A percentile compares a stretch with the other conserved stretches of the same genome.
These are phyloP conservation scores for Cyphomyrus discorhynchus DNA, from an alignment of 2,113 vertebrate species.

Conservation along the genomic window DNA sequence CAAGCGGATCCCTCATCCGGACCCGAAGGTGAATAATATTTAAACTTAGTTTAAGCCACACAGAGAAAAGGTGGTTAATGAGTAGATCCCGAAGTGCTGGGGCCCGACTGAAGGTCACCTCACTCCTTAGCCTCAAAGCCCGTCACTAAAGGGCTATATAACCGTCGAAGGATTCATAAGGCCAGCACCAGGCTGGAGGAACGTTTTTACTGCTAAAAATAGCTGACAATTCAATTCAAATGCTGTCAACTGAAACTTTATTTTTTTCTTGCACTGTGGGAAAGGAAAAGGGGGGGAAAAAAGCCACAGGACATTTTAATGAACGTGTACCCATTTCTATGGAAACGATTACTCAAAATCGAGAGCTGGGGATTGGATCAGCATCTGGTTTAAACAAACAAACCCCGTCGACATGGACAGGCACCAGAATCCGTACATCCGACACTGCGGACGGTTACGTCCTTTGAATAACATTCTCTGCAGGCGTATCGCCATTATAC, in stretches of 20 bases:
- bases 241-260: constrained; percentile 26
- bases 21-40: background rate
- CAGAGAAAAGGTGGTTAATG: constrained; percentile 4
- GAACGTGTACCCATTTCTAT: background rate
- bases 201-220: constrained; percentile 26
- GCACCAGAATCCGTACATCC: background rate
- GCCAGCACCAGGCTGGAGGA: constrained; percentile 4
- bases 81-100: background rate
- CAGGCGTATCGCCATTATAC: constrained; percentile 33
- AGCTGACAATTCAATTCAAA: constrained; percentile 13
- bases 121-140: background rate
- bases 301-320: background rate
- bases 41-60: background rate
- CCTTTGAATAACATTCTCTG: constrained; percentile 26
- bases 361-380: background rate
- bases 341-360: background rate
- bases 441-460: background rate
- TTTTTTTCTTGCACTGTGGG: background rate
- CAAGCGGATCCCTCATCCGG: background rate
- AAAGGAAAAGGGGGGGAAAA: background rate
- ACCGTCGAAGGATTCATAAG: constrained; percentile 32
- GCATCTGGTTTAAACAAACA: background rate
- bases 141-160: constrained; percentile 30
- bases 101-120: constrained; percentile 29
- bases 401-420: background rate